Conservation (phyloP, 2,888 invertebrate species). For the Lycaena phlaeas region DNA sequence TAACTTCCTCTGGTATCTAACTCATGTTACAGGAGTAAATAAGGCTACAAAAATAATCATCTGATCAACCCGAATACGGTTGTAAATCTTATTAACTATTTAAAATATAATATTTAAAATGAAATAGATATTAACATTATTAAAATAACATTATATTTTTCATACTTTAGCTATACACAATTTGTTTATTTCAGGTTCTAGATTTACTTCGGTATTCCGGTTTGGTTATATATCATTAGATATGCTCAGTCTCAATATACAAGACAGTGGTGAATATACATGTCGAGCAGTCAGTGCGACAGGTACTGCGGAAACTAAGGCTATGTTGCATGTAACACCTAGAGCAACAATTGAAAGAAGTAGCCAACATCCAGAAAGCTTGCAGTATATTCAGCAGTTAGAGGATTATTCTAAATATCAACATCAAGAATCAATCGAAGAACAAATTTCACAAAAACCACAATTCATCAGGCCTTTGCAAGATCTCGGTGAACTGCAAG, state of each 20-base stretch:
- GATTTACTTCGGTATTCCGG: conserved; percentile 95
- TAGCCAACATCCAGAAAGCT: conserved; percentile 92
- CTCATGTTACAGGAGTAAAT: too few relatives aligned
- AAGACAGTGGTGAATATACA: conserved; percentile 92
- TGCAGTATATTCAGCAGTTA: conserved; percentile 90
- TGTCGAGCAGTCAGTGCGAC: conserved; percentile 90
- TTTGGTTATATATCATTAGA: conserved; percentile 98
- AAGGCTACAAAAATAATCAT: too few relatives aligned
- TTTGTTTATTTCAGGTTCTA: conserved; percentile 80
- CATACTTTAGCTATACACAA: too few relatives aligned
- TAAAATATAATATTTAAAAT: too few relatives aligned
- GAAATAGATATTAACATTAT: too few relatives aligned
- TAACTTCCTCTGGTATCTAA: too few relatives aligned
- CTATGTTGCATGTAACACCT: conserved; percentile 84
- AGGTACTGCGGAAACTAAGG: conserved; percentile 90
- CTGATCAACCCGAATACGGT: too few relatives aligned
- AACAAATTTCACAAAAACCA: conserved; percentile 84
- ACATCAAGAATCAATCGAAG: conserved; percentile 88
- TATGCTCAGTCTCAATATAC: conserved; percentile 86
- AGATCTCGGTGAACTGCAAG: conserved; percentile 89
- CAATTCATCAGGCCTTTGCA: conserved; percentile 90
- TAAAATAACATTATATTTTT: too few relatives aligned
- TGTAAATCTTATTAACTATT: too few relatives aligned
- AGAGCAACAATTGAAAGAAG: conserved; percentile 88
- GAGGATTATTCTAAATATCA: conserved; percentile 93